These are phyloP conservation scores for Pteromalus puparum DNA, from an alignment of 1,140 invertebrate genomes.

Conservation along the genomic window DNA sequence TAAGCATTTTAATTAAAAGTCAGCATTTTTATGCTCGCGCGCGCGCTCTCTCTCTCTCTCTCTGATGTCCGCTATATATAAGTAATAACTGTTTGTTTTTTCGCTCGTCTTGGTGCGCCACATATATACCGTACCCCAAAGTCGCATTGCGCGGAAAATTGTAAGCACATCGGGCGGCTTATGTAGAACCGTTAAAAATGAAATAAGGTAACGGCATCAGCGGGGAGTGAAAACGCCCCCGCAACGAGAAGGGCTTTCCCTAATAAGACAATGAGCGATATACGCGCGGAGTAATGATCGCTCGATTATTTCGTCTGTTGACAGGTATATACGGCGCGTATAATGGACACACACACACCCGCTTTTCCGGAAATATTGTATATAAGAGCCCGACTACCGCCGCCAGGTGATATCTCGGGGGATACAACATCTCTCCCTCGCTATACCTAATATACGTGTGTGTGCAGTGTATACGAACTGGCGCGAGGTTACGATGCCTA, in stretches of 20 bases:
- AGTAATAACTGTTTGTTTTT: too few species aligned
- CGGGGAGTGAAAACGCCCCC: not conserved
- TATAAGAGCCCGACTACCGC: not conserved
- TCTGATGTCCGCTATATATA: not conserved
- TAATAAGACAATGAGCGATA: conserved; percentile 28
- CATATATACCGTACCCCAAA: too few species aligned
- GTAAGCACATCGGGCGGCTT: too few species aligned
- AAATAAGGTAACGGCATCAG: not conserved
- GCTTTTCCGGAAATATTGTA: conserved; percentile 33
- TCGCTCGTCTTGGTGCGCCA: too few species aligned
- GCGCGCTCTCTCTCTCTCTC: too few species aligned
- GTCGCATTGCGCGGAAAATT: too few species aligned
- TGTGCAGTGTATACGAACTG: not conserved
- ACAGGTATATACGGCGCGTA: conserved; percentile 19
- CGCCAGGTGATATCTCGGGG: conserved; percentile 45
- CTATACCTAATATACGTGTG: too few species aligned
- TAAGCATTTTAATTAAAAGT: conserved; percentile 75
- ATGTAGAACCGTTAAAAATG: not conserved
- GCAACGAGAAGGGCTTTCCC: not conserved
- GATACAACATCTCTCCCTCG: conserved; percentile 26
- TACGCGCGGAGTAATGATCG: not conserved
- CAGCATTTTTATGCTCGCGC: conserved; percentile 47
- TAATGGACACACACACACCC: conserved; percentile 18
- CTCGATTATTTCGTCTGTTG: conserved; percentile 41
- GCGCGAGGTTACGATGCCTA: conserved; percentile 30